A percentile compares a stretch with the other conserved stretches of the same genome.
Conservation (phyloP, 92 coral and sea anemone genomes). For the Epizoanthus rinbou region DNA sequence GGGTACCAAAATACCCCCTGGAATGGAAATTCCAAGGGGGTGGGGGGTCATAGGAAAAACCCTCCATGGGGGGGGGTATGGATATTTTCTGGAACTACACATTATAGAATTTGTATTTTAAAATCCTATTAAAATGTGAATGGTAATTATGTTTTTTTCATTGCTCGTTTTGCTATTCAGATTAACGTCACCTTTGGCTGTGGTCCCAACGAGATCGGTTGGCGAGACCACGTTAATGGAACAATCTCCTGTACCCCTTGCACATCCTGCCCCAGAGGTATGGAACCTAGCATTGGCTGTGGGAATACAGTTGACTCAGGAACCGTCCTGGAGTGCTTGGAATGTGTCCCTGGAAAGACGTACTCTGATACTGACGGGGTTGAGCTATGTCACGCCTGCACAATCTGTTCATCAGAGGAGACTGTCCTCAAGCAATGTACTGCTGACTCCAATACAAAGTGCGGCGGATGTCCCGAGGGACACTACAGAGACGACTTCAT, state of each 20-base stretch:
- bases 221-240: conserved; percentile 18
- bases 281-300: conserved; percentile 29
- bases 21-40: too few relatives aligned
- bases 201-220: conserved; percentile 14
- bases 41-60: too few relatives aligned
- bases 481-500: conserved; percentile 13
- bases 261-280: conserved; percentile 10
- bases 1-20: too few relatives aligned
- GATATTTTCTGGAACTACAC: too few relatives aligned
- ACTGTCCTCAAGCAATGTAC: conserved; percentile 9
- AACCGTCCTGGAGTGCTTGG: neutral
- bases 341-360: neutral
- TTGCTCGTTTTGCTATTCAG: neutral
- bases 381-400: conserved; percentile 12
- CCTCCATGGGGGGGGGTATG: too few relatives aligned
- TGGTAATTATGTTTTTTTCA: too few relatives aligned
- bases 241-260: neutral
- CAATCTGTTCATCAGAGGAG: conserved; percentile 2
- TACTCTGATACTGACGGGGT: conserved; percentile 26
- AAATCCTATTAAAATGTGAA: too few relatives aligned
- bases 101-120: too few relatives aligned
- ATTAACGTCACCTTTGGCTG: neutral
- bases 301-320: conserved; percentile 22
- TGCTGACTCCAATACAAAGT: conserved; percentile 15
- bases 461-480: conserved; percentile 21